A percentile compares a stretch with the other conserved stretches of the same genome.
phyloP scores from a whole-genome alignment of 1,140 invertebrate genomes.

The Heliconius congener region DNA sequence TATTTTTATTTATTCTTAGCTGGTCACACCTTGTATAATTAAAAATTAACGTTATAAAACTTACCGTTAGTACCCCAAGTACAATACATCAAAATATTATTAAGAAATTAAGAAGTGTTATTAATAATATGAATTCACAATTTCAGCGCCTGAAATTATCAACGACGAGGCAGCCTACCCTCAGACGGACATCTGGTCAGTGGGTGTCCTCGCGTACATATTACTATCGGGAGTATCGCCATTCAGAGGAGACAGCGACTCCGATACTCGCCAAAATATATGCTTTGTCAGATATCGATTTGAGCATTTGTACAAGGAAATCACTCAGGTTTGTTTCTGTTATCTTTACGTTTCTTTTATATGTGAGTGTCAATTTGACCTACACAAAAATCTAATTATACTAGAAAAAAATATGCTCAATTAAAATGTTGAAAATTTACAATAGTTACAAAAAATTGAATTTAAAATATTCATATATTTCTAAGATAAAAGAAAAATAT shows the following conservation, averaged over 20 bases:
- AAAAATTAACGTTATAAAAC: too few relatives aligned
- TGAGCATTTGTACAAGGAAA: conserved; percentile 96
- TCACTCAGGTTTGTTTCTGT: conserved; percentile 89
- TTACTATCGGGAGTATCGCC: conserved; percentile 96
- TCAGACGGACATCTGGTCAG: conserved; percentile 97
- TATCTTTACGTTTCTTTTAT: not conserved
- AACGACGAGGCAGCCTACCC: conserved; percentile 92
- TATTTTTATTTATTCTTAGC: too few relatives aligned
- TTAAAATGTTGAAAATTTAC: too few relatives aligned
- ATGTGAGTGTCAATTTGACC: too few relatives aligned
- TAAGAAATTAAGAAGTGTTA: not conserved
- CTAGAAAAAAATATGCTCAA: too few relatives aligned
- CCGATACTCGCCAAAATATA: conserved; percentile 95
- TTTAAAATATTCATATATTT: too few relatives aligned
- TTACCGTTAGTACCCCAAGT: too few relatives aligned
- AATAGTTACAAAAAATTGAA: too few relatives aligned
- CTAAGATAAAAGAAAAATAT: too few relatives aligned
- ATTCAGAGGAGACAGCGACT: conserved; percentile 91
- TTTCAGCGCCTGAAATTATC: conserved; percentile 94
- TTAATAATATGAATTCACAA: not conserved
- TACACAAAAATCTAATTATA: too few relatives aligned
- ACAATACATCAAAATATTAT: too few relatives aligned
- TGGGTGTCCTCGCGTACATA: conserved; percentile 96
- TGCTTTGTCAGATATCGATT: conserved; percentile 96
- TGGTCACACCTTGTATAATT: too few relatives aligned